Base-by-base conservation (phyloP, 2,888 invertebrate species). In the Apotomis capreana region DNA sequence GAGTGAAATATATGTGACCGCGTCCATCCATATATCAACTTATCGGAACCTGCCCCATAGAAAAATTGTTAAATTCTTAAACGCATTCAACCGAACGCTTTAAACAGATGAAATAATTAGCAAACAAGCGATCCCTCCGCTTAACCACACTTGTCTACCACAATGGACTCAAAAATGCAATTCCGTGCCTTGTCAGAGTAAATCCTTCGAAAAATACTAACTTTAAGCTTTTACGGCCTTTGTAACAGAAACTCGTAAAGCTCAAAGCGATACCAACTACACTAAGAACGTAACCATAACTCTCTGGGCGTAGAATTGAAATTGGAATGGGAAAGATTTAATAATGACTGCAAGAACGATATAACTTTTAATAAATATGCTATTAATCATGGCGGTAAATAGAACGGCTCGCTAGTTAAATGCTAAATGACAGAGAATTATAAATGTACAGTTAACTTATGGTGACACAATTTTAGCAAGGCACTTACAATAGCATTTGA, bases 171-270 rank as follows among this genome's bases (percentile, higher is more conserved):
- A 87, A 86, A 85, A 90, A 89, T 86, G 86, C 85, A 89, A 87
- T 90, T 74, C 78, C 90, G 89, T 91, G 91, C 81, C 86, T 79
- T 88, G 91, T 91, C 91, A 81, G 77, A 81, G 86, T 92, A 90
- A 92, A 91, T 91, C 85, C 81, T 79, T 77, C 79, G 81, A 86
- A 86, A 89, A 90, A 88, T 90, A 87, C 85, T 84, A 89, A 89
- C 84, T 89, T 86, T 83, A 76, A 79, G 76, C 83, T 78, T 88
- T 89, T 88, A 87, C 84, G 78, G 82, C 77, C 81, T 63, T 60
- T 15, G 70, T 70, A 67, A 64, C 64, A 52, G 65, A 71, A 67
- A 71, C 15, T 13, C 40, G 12, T 55, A 9, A n/a, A 10, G 15
- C 51, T 40, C 63, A 73, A 4, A 55, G 69, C 68, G 78, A 79